phyloP scores from a whole-genome alignment of 2,888 invertebrate species.

The Drosophila mulleri region DNA sequence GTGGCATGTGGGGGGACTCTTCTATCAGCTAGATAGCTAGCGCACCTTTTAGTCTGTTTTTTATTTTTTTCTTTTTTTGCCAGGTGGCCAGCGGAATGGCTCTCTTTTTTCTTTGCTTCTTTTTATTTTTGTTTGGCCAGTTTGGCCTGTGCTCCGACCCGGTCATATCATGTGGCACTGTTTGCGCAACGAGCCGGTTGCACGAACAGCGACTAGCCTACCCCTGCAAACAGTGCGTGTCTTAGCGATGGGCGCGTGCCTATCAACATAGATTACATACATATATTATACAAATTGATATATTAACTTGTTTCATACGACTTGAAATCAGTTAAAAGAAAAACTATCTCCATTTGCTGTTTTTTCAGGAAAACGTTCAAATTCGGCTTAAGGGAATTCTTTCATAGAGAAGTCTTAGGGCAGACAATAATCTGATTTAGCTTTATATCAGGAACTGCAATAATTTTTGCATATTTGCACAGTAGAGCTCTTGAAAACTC shows the following conservation, averaged over 20 bases:
- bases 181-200: constrained; percentile 66
- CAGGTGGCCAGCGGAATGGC: constrained; percentile 20
- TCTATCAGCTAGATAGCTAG: constrained; percentile 48
- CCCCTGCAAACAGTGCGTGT: constrained; percentile 15
- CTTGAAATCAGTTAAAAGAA: neutral
- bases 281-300: neutral
- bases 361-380: too few relatives aligned
- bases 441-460: too few relatives aligned
- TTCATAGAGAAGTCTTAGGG: too few relatives aligned
- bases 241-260: constrained; percentile 33
- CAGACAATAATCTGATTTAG: too few relatives aligned
- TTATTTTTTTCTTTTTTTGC: constrained; percentile 15
- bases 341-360: neutral
- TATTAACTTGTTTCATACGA: neutral
- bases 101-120: constrained; percentile 1
- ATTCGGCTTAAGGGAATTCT: too few relatives aligned
- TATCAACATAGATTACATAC: neutral
- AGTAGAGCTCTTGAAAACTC: too few relatives aligned
- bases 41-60: constrained; percentile 51
- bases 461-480: too few relatives aligned
- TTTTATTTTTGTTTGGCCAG: constrained; percentile 29
- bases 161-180: constrained; percentile 60
- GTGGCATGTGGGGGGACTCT: neutral
- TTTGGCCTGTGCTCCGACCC: constrained; percentile 29
- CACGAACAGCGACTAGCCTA: constrained; percentile 57